Evolutionary conservation across 1,140 invertebrate species (phyloP).

Genomic region (Pentalonia nigronervosa): DNA sequence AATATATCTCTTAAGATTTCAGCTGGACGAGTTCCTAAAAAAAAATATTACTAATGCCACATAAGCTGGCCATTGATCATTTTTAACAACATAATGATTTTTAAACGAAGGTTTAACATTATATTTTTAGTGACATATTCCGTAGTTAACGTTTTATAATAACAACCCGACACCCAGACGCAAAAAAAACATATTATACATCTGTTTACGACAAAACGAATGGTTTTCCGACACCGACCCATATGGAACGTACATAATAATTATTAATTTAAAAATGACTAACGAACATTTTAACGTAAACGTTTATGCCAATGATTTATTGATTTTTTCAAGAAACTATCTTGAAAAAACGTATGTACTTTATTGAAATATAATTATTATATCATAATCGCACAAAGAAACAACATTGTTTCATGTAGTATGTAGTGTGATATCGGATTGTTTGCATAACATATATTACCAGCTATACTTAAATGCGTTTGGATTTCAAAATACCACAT

Average conservation of each 20-base stretch:
- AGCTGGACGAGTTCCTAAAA: neutral
- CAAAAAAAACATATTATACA: constrained; percentile 26
- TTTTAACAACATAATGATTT: constrained; percentile 43
- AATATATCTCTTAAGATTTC: neutral
- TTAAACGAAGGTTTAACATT: neutral
- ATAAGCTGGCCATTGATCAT: constrained; percentile 10
- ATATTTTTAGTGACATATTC: constrained; percentile 16
- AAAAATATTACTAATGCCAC: neutral
- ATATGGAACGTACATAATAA: constrained; percentile 34
- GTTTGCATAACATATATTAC: too few relatives aligned
- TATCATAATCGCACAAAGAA: neutral
- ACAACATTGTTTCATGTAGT: neutral
- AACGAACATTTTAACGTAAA: neutral
- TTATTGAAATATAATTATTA: neutral
- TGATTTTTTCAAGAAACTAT: neutral
- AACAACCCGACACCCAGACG: constrained; percentile 24
- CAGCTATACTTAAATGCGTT: neutral
- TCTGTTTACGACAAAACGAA: constrained; percentile 34
- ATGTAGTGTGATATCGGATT: neutral
- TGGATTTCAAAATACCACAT: neutral
- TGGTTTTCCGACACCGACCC: neutral
- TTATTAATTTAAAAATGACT: constrained; percentile 1
- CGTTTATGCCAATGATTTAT: neutral
- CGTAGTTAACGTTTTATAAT: constrained; percentile 34
- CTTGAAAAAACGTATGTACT: neutral